Evolutionary conservation across 2,888 invertebrate species (phyloP).

Genomic region (Poecilus cupreus): DNA sequence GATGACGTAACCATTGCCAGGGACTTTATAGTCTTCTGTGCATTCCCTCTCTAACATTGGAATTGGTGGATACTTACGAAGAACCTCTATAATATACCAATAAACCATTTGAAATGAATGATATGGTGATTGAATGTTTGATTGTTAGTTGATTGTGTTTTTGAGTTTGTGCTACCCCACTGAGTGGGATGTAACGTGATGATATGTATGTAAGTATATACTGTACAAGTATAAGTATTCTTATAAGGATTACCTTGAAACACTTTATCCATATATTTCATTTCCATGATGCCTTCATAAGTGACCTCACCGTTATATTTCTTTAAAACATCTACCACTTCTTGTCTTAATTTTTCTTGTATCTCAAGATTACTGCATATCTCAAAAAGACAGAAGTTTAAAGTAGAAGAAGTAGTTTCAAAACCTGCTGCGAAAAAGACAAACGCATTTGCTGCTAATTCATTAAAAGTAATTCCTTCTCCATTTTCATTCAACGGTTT

Average conservation of each 20-base stretch:
- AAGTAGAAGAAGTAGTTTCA: slow-evolving; percentile 42
- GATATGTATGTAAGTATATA: too few relatives aligned
- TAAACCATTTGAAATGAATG: neutral
- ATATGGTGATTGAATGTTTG: too few relatives aligned
- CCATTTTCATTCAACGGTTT: neutral
- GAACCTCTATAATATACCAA: slow-evolving; percentile 14
- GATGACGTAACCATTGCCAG: slow-evolving; percentile 63
- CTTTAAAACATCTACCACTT: neutral
- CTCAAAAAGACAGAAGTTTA: slow-evolving; percentile 37
- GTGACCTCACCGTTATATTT: slow-evolving; percentile 19
- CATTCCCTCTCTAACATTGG: slow-evolving; percentile 17
- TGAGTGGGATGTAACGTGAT: too few relatives aligned
- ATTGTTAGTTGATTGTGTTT: too few relatives aligned
- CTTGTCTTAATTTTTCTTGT: slow-evolving; percentile 20
- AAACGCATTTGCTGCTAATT: slow-evolving; percentile 44
- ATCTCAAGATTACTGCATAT: slow-evolving; percentile 2
- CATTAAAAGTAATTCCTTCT: slow-evolving; percentile 28
- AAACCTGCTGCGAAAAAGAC: slow-evolving; percentile 45
- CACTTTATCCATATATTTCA: slow-evolving; percentile 50
- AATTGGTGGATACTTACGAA: slow-evolving; percentile 43
- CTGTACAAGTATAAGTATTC: too few relatives aligned
- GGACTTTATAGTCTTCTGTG: slow-evolving; percentile 16
- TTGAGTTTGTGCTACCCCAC: too few relatives aligned
- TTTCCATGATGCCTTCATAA: slow-evolving; percentile 40
- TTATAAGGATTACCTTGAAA: too few relatives aligned